Conservation (phyloP, 2,113 vertebrate genomes). For the Drymodes brunneopygia region DNA sequence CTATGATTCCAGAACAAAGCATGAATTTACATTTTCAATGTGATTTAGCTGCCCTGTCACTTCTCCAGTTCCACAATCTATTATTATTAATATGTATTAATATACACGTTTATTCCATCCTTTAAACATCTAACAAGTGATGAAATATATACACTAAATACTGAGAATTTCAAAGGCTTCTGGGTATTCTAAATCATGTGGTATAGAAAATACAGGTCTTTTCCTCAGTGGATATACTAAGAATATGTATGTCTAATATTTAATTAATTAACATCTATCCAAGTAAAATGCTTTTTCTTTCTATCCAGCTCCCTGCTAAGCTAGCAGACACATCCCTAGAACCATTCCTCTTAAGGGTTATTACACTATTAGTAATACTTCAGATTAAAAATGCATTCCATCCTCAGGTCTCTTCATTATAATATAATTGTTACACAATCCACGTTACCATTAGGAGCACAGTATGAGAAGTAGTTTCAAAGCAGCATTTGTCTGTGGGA, state of each 20-base stretch:
- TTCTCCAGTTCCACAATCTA: background rate
- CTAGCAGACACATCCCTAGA: background rate
- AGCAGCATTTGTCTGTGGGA: background rate
- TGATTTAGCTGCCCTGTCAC: background rate
- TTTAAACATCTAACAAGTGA: background rate
- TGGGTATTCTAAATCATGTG: background rate
- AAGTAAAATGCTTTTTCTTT: background rate
- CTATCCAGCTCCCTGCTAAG: background rate
- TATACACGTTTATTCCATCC: background rate
- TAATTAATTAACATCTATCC: background rate
- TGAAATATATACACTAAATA: background rate
- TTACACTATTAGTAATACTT: background rate
- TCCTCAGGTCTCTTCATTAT: background rate
- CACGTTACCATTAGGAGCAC: background rate
- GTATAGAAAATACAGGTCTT: background rate
- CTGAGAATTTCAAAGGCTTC: background rate
- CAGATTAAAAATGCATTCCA: conserved; percentile 11
- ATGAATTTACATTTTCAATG: background rate
- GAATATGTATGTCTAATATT: background rate
- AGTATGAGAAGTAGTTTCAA: background rate
- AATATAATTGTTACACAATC: background rate
- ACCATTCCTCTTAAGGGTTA: background rate
- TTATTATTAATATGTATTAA: no score
- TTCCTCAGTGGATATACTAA: background rate
- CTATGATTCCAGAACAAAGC: background rate